Percentiles rank a stretch among this genome's conserved stretches.
phyloP scores from a whole-genome alignment of 1,140 invertebrate species.

The Drepana arcuata region DNA sequence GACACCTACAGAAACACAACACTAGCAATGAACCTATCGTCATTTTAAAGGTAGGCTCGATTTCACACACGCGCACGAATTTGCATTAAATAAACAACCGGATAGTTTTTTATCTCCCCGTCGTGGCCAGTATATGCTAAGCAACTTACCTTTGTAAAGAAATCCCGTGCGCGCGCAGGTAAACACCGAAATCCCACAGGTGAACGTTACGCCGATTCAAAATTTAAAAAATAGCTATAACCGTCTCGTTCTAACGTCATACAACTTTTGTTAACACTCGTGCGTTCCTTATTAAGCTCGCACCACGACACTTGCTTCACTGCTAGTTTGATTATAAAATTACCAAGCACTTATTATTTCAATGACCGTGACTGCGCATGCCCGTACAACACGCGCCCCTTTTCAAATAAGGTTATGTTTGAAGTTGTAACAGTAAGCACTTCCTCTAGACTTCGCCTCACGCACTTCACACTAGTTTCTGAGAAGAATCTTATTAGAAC shows the following conservation, averaged over 20 bases:
- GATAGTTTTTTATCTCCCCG: no score
- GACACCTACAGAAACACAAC: no score
- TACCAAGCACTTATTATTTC: constrained; percentile 54
- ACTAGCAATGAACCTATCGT: no score
- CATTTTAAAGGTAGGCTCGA: no score
- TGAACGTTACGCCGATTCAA: constrained; percentile 16
- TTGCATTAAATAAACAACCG: no score
- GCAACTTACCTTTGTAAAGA: constrained; percentile 56
- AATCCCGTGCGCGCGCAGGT: constrained; percentile 59
- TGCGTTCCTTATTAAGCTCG: constrained; percentile 39
- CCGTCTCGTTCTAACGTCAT: constrained; percentile 13
- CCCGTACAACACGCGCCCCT: constrained; percentile 51
- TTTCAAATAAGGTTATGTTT: constrained; percentile 61
- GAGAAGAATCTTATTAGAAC: constrained; percentile 46
- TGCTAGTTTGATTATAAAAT: constrained; percentile 63
- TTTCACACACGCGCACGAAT: no score
- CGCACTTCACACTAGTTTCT: constrained; percentile 38
- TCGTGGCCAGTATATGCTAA: no score
- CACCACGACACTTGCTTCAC: constrained; percentile 35
- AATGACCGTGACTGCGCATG: constrained; percentile 57
- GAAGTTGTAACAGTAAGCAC: constrained; percentile 50
- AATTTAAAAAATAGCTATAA: constrained; percentile 6
- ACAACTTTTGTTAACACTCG: constrained; percentile 16
- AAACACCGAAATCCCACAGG: constrained; percentile 61
- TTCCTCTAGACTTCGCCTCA: constrained; percentile 23